Base-by-base conservation (phyloP, 2,888 invertebrate genomes). In the Atherix ibis region DNA sequence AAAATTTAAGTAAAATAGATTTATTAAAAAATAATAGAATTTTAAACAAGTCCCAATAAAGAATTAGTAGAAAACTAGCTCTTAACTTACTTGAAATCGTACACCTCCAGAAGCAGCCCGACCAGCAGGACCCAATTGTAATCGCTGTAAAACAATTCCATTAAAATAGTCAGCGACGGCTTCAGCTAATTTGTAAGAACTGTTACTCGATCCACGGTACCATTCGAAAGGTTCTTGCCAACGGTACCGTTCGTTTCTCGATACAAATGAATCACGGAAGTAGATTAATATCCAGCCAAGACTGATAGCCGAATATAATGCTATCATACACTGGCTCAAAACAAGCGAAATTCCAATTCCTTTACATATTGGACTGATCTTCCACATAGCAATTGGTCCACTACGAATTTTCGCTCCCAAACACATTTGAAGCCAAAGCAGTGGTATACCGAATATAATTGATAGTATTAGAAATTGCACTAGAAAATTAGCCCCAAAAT, bases 251-350 rank as follows among this genome's bases (percentile, higher is more conserved):
- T 83, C 82, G 49, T 73, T 67, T 37, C 76, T 72, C 12, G 82
- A 79, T 47, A 84, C 78, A 53, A 89, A 88, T 2, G 87, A 82
- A 56, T 89, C 89, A 41, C 76, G 62, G 47, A 89, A 80, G 63
- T 83, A 91, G 26, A 87, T 78, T 48, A 89, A 76, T 63, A 89
- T 72, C 89, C 89, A 91, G 2, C 85, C 82, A n/a, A 89, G 68
- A 4, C 87, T 84, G 19, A 88, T 73, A 35, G 85, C 78, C 49
- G 85, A 85, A 63, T 89, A 89, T 44, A 87, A 70, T 33, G 88
- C 87, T 45, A 85, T 72, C 31, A 84, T 65, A 4, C 79, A 78
- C 55, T 88, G 88, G 5, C 77, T 73, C 37, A 81, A 58, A 15
- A 88, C 67, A 44, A 89, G 59, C 0, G 87, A 76, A 33, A 88